Evolutionary conservation across 2,797 vertebrate species (phyloP).

Genomic region (Poecilia picta): DNA sequence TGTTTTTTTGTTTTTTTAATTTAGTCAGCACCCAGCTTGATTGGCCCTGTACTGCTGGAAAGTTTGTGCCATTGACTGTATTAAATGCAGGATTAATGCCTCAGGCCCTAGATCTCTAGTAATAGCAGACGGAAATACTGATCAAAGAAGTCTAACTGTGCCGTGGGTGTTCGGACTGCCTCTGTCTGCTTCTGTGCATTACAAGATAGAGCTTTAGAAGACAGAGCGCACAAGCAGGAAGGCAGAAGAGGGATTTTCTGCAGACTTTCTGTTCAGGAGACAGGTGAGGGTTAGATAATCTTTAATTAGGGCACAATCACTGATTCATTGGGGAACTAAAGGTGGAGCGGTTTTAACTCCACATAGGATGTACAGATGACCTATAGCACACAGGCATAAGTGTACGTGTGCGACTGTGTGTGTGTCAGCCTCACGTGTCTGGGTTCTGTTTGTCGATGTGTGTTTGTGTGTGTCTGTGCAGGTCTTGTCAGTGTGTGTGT

Average conservation of each 20-base stretch:
- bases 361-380: slow-evolving; percentile 30
- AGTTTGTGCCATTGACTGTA: slow-evolving; percentile 69
- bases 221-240: slow-evolving; percentile 36
- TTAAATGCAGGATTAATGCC: slow-evolving; percentile 76
- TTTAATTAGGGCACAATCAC: slow-evolving; percentile 51
- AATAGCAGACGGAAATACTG: slow-evolving; percentile 75
- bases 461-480: slow-evolving; percentile 6
- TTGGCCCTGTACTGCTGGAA: slow-evolving; percentile 51
- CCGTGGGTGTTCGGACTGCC: slow-evolving; percentile 70
- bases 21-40: slow-evolving; percentile 33
- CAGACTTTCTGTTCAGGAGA: slow-evolving; percentile 49
- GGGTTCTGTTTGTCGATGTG: background rate
- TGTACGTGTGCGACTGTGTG: background rate
- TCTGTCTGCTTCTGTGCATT: slow-evolving; percentile 73
- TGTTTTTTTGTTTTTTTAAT: slow-evolving; percentile 20
- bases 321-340: slow-evolving; percentile 31
- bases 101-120: slow-evolving; percentile 71
- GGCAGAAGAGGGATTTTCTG: slow-evolving; percentile 44
- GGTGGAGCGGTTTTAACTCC: slow-evolving; percentile 32
- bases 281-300: slow-evolving; percentile 59
- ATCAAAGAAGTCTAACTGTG: slow-evolving; percentile 79
- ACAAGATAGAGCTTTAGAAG: slow-evolving; percentile 54
- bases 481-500: background rate
- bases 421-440: background rate
- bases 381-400: slow-evolving; percentile 5